These are phyloP conservation scores for Hirtodrosophila cameraria DNA, from an alignment of 2,888 invertebrate genomes.

Conservation along the genomic window DNA sequence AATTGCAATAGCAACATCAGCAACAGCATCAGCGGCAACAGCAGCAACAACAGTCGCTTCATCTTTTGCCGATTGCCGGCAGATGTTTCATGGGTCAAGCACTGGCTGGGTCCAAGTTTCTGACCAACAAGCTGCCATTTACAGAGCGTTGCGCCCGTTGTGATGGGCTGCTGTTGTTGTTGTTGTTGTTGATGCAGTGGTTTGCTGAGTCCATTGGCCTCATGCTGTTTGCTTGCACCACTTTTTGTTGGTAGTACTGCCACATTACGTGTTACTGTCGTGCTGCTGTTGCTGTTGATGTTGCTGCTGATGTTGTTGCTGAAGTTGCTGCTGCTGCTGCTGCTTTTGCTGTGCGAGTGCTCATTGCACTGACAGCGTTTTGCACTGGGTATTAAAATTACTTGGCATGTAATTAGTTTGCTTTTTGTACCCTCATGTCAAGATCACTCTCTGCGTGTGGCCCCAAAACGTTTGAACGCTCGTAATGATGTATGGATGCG, in stretches of 20 bases:
- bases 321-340: slow-evolving; percentile 10
- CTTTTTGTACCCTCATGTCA: slow-evolving; percentile 49
- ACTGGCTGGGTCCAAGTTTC: slow-evolving; percentile 25
- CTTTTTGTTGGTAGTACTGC: slow-evolving; percentile 57
- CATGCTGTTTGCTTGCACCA: slow-evolving; percentile 79
- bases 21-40: slow-evolving; percentile 28
- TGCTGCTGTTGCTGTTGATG: slow-evolving; percentile 26
- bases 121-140: slow-evolving; percentile 64
- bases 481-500: slow-evolving; percentile 44
- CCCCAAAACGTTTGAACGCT: slow-evolving; percentile 47
- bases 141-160: slow-evolving; percentile 55
- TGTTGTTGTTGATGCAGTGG: slow-evolving; percentile 30
- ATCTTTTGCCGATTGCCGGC: slow-evolving; percentile 54
- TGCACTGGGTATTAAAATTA: slow-evolving; percentile 72
- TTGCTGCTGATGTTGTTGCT: slow-evolving; percentile 11
- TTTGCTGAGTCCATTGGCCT: slow-evolving; percentile 73
- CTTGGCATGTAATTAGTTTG: slow-evolving; percentile 80
- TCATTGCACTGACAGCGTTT: slow-evolving; percentile 61
- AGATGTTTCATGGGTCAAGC: slow-evolving; percentile 78
- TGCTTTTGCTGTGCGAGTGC: slow-evolving; percentile 59
- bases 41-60: slow-evolving; percentile 34
- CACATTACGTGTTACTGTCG: slow-evolving; percentile 64
- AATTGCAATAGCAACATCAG: slow-evolving; percentile 27
- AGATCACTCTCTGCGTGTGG: slow-evolving; percentile 70
- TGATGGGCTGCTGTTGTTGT: slow-evolving; percentile 22